Base-by-base conservation (phyloP, 2,113 vertebrate genomes). In the Oreotrochilus melanogaster region DNA sequence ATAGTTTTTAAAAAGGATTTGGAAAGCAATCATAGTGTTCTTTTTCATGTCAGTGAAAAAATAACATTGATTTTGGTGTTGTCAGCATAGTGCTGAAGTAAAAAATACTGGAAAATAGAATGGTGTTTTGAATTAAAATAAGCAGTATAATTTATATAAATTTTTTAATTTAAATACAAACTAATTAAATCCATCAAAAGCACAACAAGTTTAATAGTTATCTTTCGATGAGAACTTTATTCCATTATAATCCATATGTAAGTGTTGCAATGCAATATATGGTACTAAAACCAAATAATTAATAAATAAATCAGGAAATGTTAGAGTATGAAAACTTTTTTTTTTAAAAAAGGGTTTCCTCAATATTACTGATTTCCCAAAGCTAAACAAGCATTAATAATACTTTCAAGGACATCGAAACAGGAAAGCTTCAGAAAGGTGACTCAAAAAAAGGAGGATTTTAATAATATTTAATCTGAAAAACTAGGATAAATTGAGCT, bases 401-500 rank as follows among this genome's bases (percentile, higher is more conserved):
- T 65, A 69, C 43, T 81, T 42, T 95, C 93, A 97, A 97, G 94
- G 96, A 53, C 96, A 91, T 16, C 2, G 25, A 78, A 35, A 58
- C 14, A 73, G 78, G 31, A 89, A 94, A 58, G 85, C 60, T 82
- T 51, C 82, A 91, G 88, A 79, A 95, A 95, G 93, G 91, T 95
- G 82, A 96, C 82, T 97, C 83, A 19, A 67, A 89, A 75, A 90
- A 86, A 8, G 60, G 35, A 80, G 76, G 89, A 91, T 96, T 96
- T 97, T 91, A 74, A 54, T 92, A 96, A 87, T 51, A 88, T 91
- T 90, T 97, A 96, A 97, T 96, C 96, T 93, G 76, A 85, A 95
- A 96, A 96, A 96, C 92, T 93, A 78, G 96, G 97, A 97, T 97
- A 96, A 96, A 94, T 92, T 94, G 92, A 95, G 96, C 94, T 97